Conservation (phyloP, 2,113 vertebrate species). For the Sarotherodon lohbergeri region DNA sequence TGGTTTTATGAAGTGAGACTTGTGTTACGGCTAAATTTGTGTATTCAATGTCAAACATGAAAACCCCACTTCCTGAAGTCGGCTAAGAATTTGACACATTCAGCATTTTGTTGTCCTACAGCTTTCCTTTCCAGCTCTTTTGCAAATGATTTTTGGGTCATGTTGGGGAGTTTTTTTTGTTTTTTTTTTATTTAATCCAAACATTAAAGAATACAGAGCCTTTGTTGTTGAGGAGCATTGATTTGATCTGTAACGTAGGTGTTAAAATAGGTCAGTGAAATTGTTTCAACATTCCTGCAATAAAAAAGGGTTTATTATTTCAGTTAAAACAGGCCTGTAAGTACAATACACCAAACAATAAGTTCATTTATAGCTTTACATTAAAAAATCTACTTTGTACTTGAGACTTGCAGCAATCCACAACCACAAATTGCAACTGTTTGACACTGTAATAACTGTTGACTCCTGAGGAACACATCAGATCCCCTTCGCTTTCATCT, state of each 20-base stretch:
- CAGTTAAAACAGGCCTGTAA: neutral
- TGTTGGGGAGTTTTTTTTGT: neutral
- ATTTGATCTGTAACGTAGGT: neutral
- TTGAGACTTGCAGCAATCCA: neutral
- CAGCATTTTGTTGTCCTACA: constrained; percentile 29
- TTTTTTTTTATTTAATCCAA: neutral
- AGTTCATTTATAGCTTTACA: neutral
- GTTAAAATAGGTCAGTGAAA: constrained; percentile 26
- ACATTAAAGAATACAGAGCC: neutral
- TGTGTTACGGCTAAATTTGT: neutral
- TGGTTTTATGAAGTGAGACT: neutral
- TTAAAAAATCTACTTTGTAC: neutral
- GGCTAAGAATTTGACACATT: constrained; percentile 19
- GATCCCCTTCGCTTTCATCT: constrained; percentile 12
- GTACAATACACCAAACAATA: neutral
- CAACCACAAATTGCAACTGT: neutral
- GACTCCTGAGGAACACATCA: neutral
- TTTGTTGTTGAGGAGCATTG: neutral
- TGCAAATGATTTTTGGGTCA: constrained; percentile 18
- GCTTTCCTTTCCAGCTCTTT: constrained; percentile 35
- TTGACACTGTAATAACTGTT: neutral
- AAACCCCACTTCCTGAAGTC: constrained; percentile 40
- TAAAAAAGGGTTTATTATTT: neutral
- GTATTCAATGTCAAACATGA: constrained; percentile 12
- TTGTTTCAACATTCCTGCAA: neutral